phyloP scores from a whole-genome alignment of 2,113 vertebrate genomes.

The Pipra filicauda region DNA sequence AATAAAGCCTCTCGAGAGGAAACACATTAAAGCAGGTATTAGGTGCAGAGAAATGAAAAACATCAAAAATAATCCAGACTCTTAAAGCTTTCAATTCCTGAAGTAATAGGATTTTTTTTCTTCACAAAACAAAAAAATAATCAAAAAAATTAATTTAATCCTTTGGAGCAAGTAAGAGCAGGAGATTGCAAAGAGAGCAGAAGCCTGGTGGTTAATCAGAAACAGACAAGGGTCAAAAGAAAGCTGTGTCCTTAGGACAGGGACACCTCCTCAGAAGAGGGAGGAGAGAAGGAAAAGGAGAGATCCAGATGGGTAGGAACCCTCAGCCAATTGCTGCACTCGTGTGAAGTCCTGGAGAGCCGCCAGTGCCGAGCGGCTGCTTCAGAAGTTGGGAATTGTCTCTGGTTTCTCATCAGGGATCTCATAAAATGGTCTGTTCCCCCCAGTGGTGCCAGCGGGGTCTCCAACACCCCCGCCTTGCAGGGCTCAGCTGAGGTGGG shows the following conservation, averaged over 20 bases:
- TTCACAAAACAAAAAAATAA: not conserved
- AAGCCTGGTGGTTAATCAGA: not conserved
- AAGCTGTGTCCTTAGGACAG: not conserved
- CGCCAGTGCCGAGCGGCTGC: not conserved
- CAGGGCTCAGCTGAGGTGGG: not conserved
- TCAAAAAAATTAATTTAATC: not conserved
- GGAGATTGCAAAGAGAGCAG: not conserved
- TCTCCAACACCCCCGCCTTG: not conserved
- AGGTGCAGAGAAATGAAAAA: not conserved
- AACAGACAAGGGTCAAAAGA: not conserved
- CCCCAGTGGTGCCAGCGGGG: constrained; percentile 15
- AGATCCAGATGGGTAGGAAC: constrained; percentile 46
- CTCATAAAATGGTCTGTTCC: not conserved
- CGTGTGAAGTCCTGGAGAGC: not conserved
- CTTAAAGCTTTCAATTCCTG: not conserved
- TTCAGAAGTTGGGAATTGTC: constrained; percentile 27
- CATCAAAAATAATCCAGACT: not conserved
- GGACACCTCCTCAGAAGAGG: not conserved
- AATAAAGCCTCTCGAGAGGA: constrained; percentile 11
- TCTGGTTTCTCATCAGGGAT: constrained; percentile 41
- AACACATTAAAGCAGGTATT: constrained; percentile 38
- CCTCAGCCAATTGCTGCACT: constrained; percentile 40
- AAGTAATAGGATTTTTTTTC: not conserved
- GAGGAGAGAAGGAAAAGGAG: constrained; percentile 30
- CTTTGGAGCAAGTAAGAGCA: not conserved